Conservation (phyloP, 2,113 vertebrate species). For the Eubucco bourcierii region DNA sequence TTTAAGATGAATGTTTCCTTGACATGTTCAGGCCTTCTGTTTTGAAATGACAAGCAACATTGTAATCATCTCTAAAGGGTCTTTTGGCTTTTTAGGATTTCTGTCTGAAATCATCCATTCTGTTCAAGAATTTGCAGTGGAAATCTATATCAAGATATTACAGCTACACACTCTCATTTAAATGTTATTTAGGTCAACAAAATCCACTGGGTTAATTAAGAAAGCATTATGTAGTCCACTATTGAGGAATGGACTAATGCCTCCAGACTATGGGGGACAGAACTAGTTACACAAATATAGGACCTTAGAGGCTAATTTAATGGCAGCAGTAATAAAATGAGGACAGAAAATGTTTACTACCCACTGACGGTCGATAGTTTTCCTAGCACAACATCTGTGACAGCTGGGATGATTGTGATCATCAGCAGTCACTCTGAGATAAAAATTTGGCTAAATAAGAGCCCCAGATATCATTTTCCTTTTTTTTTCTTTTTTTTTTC, state of each 20-base stretch:
- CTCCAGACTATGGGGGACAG: slow-evolving; percentile 23
- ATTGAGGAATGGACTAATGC: slow-evolving; percentile 20
- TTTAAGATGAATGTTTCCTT: not conserved
- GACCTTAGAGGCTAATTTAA: slow-evolving; percentile 64
- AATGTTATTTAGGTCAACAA: slow-evolving; percentile 52
- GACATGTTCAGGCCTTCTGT: not conserved
- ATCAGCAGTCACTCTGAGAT: not conserved
- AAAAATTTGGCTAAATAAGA: not conserved
- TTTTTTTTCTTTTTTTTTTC: not conserved
- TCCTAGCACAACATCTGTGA: slow-evolving; percentile 62
- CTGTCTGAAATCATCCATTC: slow-evolving; percentile 10
- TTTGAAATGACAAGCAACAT: not conserved
- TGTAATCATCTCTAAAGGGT: slow-evolving; percentile 2
- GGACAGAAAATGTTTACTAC: slow-evolving; percentile 58
- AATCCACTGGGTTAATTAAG: slow-evolving; percentile 68
- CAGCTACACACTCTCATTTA: slow-evolving; percentile 28
- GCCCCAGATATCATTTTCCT: not conserved
- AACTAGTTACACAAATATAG: slow-evolving; percentile 54
- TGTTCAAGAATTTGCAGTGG: slow-evolving; percentile 12
- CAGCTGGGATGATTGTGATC: not conserved
- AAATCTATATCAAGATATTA: slow-evolving; percentile 39
- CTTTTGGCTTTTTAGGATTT: slow-evolving; percentile 17
- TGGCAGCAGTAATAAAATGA: slow-evolving; percentile 64
- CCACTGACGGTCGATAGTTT: slow-evolving; percentile 59
- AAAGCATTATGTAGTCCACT: slow-evolving; percentile 17